Evolutionary conservation across 2,797 vertebrate species (phyloP).

Genomic region (Sebastes itinus): DNA sequence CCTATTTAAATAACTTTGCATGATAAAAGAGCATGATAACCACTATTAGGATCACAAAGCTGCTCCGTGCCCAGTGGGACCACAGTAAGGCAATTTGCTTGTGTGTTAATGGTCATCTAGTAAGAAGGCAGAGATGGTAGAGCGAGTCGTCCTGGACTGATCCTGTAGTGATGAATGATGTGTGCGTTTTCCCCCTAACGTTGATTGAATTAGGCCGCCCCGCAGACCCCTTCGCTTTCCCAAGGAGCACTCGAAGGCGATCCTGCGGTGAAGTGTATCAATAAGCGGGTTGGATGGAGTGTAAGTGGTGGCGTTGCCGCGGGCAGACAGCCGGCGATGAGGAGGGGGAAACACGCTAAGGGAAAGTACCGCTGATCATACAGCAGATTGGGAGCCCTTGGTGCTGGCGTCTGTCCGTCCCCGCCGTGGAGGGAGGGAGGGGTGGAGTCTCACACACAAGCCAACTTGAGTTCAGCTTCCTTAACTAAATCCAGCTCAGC

Average conservation of each 20-base stretch:
- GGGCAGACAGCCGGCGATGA: conserved; percentile 69
- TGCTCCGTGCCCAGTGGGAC: conserved; percentile 4
- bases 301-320: conserved; percentile 63
- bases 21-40: neutral
- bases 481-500: conserved; percentile 9
- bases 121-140: conserved; percentile 2
- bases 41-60: neutral
- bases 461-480: conserved; percentile 26
- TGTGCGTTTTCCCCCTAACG: conserved; percentile 45
- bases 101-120: conserved; percentile 35
- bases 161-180: conserved; percentile 62
- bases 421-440: conserved; percentile 47
- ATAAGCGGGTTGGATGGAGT: conserved; percentile 73
- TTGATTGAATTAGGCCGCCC: conserved; percentile 77
- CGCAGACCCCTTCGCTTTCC: conserved; percentile 59
- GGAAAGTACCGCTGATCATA: conserved; percentile 68
- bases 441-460: conserved; percentile 39
- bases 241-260: conserved; percentile 63
- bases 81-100: conserved; percentile 23
- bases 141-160: conserved; percentile 11
- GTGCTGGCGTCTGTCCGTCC: conserved; percentile 70
- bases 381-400: conserved; percentile 78
- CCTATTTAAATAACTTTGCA: conserved; percentile 17
- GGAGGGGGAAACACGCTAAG: conserved; percentile 61
- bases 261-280: conserved; percentile 75